A percentile compares a stretch with the other conserved stretches of the same genome.
These are phyloP conservation scores for Gopherus evgoodei DNA, from an alignment of 2,113 vertebrate species.

Conservation along the genomic window DNA sequence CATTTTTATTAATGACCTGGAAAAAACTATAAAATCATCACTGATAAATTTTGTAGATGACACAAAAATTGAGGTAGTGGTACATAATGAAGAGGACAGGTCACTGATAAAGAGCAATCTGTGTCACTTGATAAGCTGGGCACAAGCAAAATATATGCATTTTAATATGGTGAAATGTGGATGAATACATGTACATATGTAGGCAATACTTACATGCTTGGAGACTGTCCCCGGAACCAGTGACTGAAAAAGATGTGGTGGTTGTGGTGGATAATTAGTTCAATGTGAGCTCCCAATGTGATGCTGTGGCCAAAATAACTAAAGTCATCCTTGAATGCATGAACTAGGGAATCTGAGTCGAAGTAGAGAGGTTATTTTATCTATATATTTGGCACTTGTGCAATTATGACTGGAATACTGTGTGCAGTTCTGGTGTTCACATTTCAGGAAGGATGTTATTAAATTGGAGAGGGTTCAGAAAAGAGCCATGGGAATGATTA, in stretches of 20 bases:
- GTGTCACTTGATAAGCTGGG: neutral
- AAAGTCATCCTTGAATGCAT: neutral
- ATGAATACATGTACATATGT: neutral
- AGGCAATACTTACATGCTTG: neutral
- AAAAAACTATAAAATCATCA: neutral
- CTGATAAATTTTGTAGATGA: neutral
- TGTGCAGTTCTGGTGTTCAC: neutral
- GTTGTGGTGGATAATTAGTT: neutral
- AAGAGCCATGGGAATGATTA: neutral
- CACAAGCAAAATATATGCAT: neutral
- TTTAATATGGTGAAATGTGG: neutral
- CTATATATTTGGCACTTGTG: neutral
- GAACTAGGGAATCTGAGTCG: neutral
- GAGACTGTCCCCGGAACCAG: neutral
- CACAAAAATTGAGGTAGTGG: neutral
- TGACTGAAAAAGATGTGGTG: neutral
- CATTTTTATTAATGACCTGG: neutral
- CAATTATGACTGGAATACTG: neutral
- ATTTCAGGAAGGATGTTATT: neutral
- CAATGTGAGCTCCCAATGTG: neutral
- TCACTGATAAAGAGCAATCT: neutral
- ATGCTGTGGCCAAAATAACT: neutral
- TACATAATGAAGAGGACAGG: neutral
- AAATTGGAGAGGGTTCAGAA: neutral
- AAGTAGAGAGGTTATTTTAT: neutral